Evolutionary conservation across 1,140 invertebrate genomes (phyloP).

Genomic region (Euwallacea similis): DNA sequence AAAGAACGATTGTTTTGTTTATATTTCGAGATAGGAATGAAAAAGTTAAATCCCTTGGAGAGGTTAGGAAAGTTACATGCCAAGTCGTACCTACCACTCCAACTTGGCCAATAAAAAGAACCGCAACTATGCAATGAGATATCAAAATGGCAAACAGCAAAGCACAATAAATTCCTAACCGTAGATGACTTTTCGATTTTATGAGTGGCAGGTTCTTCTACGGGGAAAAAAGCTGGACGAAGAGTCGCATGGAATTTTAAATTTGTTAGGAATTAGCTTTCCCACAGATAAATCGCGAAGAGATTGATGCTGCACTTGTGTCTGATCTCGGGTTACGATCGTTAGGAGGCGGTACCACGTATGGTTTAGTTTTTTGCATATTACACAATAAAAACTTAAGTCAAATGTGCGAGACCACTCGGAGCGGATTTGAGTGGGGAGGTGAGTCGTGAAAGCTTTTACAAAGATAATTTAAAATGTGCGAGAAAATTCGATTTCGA

Average conservation of each 20-base stretch:
- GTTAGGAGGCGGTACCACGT: too few species aligned
- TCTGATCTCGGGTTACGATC: too few species aligned
- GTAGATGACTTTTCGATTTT: constrained; percentile 21
- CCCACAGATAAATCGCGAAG: constrained; percentile 21
- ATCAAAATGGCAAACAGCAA: constrained; percentile 17
- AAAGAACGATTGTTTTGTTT: neutral
- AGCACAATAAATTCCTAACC: constrained; percentile 19
- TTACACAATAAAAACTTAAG: too few species aligned
- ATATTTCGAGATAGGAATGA: neutral
- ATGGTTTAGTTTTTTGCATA: too few species aligned
- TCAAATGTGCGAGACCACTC: too few species aligned
- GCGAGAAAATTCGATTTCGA: too few species aligned
- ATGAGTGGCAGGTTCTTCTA: constrained; percentile 20
- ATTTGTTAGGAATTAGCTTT: constrained; percentile 23
- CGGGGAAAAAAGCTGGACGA: constrained; percentile 8
- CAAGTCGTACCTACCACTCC: constrained; percentile 5
- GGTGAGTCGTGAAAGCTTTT: too few species aligned
- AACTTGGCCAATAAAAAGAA: constrained; percentile 4
- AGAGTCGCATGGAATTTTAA: constrained; percentile 20
- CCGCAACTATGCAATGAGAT: constrained; percentile 13
- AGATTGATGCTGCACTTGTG: too few species aligned
- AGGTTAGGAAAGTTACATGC: constrained; percentile 4
- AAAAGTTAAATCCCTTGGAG: neutral
- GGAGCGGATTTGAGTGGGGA: too few species aligned
- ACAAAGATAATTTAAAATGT: too few species aligned